Evolutionary conservation across 2,113 vertebrate species (phyloP), one percentile per base, ranked within the genome.

Genomic region (Junco hyemalis): DNA sequence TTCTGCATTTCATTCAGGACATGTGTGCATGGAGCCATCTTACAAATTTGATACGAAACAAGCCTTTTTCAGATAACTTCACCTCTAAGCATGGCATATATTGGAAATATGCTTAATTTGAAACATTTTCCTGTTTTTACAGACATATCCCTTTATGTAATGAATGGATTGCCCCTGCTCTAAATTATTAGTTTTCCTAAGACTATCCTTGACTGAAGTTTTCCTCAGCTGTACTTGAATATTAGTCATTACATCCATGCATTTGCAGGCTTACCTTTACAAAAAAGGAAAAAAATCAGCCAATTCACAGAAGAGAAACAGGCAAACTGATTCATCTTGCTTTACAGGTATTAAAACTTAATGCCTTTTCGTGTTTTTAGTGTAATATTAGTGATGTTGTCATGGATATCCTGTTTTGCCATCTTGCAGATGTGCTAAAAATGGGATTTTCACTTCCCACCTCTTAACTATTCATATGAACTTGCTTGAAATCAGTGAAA

Each of bases 381-480:
- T 36, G 29, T 85, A 79, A 65, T 79, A 79, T 91, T 68, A 86
- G 68, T 74, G 45, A 36, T 81, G 96, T 97, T 97, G 95, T 97
- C 86, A 96, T 97, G 96, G 97, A 93, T 96, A 97, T 81, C 74
- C 70, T 95, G 90, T 94, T 92, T 80, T 95, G 66, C 66, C 63
- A 95, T 81, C 69, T 90, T 96, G 83, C 90, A 96, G 93, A 84
- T 90, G 89, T 90, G 68, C 83, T 96, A 69, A 94, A 95, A 94
- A 73, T 90, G 79, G n/a, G 63, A 51, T 96, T 96, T 95, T 91
- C 31, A 21, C 36, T 57, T 70, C 78, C 79, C 38, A 68, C 31
- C 11, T 92, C 24, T 96, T 96, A 92, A 77, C 91, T 42, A 11
- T 66, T 92, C 61, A 47, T 64, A n/a, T 1, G 25, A 73, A 61